Conservation (phyloP, 2,888 invertebrate species). For the Drosophila aldrichi region DNA sequence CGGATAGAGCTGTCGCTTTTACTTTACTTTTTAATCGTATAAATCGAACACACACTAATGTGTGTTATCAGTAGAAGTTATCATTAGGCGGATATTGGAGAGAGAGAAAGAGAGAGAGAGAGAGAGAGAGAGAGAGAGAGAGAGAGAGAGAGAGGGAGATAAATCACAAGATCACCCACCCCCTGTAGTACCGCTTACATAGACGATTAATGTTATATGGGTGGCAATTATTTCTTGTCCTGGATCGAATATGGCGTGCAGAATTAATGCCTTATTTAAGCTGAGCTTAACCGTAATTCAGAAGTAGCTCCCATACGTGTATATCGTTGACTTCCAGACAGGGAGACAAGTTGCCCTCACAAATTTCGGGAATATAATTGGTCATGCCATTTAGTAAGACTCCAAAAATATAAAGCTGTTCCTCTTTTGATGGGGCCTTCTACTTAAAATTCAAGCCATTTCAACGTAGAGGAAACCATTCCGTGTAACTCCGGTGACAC, state of each 20-base stretch:
- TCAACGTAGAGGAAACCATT: slow-evolving; percentile 9
- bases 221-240: too few species aligned
- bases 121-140: too few species aligned
- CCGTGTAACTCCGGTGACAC: slow-evolving; percentile 26
- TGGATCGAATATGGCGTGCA: background rate
- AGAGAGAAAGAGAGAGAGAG: too few species aligned
- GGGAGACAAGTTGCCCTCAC: slow-evolving; percentile 6
- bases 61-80: too few species aligned
- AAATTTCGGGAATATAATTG: slow-evolving; percentile 45
- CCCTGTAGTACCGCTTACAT: too few species aligned
- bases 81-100: too few species aligned
- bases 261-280: background rate
- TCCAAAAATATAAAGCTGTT: slow-evolving; percentile 28
- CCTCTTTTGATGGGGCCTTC: slow-evolving; percentile 48
- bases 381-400: slow-evolving; percentile 51
- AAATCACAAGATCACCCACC: too few species aligned
- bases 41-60: too few species aligned
- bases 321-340: background rate
- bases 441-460: slow-evolving; percentile 60
- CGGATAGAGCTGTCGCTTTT: background rate
- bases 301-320: background rate
- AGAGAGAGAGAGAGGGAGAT: too few species aligned
- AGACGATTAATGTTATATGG: too few species aligned
- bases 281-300: too few species aligned
- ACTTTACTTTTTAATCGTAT: background rate